Evolutionary conservation across 53 echinoderm and acorn worm genomes (phyloP).

Genomic region (Apostichopus leukothele): DNA sequence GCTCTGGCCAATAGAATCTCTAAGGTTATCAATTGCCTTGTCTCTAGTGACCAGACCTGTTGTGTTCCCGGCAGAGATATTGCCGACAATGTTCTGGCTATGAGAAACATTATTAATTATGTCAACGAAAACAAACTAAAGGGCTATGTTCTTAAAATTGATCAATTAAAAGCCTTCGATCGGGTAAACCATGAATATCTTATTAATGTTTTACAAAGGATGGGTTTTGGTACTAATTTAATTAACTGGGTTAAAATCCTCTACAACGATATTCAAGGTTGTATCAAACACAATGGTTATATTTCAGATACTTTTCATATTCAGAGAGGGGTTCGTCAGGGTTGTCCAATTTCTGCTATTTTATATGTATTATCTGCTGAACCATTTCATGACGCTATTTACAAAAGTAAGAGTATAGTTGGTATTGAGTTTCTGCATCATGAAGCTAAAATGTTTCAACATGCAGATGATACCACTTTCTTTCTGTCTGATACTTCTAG

Average conservation of each 20-base stretch:
- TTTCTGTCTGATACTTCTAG: slow-evolving; percentile 7
- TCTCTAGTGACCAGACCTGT: slow-evolving; percentile 44
- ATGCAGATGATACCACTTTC: slow-evolving; percentile 42
- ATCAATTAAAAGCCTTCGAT: slow-evolving; percentile 66
- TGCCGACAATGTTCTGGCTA: slow-evolving; percentile 32
- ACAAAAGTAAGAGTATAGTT: not conserved
- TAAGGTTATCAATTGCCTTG: slow-evolving; percentile 12
- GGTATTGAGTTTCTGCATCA: not conserved
- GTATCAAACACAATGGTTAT: slow-evolving; percentile 46
- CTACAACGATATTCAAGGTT: slow-evolving; percentile 49
- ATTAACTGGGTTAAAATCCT: slow-evolving; percentile 54
- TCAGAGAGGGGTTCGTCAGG: slow-evolving; percentile 57
- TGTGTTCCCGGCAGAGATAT: slow-evolving; percentile 22
- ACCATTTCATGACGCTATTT: slow-evolving; percentile 29
- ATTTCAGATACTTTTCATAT: slow-evolving; percentile 37
- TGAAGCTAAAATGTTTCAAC: slow-evolving; percentile 42
- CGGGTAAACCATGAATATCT: slow-evolving; percentile 57
- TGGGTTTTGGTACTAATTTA: slow-evolving; percentile 54
- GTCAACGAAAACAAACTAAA: slow-evolving; percentile 28
- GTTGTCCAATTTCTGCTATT: slow-evolving; percentile 52
- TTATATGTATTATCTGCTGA: slow-evolving; percentile 46
- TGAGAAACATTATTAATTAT: slow-evolving; percentile 44
- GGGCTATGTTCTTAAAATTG: slow-evolving; percentile 25
- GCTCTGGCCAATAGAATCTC: slow-evolving; percentile 46
- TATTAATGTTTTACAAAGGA: slow-evolving; percentile 18